Base-by-base conservation (phyloP, 2,113 vertebrate genomes). In the Uria aalge region DNA sequence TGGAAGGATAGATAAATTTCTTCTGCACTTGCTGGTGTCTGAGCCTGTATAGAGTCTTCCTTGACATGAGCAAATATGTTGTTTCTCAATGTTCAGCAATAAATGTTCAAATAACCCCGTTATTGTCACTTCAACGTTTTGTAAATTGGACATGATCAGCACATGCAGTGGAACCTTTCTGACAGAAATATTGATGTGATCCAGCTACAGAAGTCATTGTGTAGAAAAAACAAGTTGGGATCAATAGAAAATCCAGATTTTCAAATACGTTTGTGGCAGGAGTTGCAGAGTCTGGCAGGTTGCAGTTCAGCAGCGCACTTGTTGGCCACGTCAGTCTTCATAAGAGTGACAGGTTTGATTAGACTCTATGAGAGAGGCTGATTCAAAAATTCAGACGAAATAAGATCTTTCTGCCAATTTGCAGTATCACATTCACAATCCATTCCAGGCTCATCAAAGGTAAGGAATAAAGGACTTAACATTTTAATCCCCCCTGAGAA, bases 271-370 rank as follows among this genome's bases (percentile, higher is more conserved):
- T 88, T 95, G 52, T 94, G 66, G 59, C 79, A 93, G 47, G 36
- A 94, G 21, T 90, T 74, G 40, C 89, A 80, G 55, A 83, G 30
- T 69, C 83, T 94, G 91, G 87, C 94, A 95, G 85, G 93, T 80
- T 97, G 91, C 40, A 94, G 48, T 97, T 95, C 89, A 95, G 91
- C 64, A 72, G 89, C 82, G 60, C 77, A 92, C 79, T 96, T 92
- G 83, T 88, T 96, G 91, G 92, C 91, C 87, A 59, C 12, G 85
- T 96, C 95, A 94, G 95, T 96, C 93, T 96, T 96, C 76, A 72
- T 96, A 95, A 93, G 55, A 95, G 83, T 91, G 93, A 90, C 76
- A 92, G 71, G 43, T 95, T 96, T 96, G 92, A 97, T 96, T 83
- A 94, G 88, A 52, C 53, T 92, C 88, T 92, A 90, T 79, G 82